A percentile compares a stretch with the other conserved stretches of the same genome.
Evolutionary conservation across 2,797 vertebrate genomes (phyloP).

Genomic region (Gymnocypris eckloni): DNA sequence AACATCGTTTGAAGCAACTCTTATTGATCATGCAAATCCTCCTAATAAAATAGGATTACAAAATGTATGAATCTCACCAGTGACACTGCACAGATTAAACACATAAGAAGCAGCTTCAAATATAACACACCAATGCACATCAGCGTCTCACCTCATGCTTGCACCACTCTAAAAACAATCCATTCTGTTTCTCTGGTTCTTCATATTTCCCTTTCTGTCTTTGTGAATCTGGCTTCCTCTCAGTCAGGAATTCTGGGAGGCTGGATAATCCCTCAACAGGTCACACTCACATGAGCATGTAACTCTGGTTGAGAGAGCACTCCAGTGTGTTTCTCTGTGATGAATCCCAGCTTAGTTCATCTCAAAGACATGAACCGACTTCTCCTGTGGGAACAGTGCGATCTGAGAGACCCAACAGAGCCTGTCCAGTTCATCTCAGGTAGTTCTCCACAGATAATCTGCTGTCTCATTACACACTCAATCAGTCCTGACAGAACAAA

Average conservation of each 20-base stretch:
- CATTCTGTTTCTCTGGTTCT: background rate
- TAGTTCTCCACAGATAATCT: constrained; percentile 1
- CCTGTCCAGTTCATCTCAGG: background rate
- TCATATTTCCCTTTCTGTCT: constrained; percentile 16
- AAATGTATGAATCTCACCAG: background rate
- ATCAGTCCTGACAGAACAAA: background rate
- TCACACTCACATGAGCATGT: constrained; percentile 36
- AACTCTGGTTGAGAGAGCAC: constrained; percentile 29
- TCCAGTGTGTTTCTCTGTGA: constrained; percentile 14
- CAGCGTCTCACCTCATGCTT: background rate
- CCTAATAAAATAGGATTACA: background rate
- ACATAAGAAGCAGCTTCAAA: constrained; percentile 19
- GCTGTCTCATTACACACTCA: background rate
- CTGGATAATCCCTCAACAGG: constrained; percentile 39
- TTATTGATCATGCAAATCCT: constrained; percentile 27
- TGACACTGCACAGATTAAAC: background rate
- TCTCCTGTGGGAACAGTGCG: background rate
- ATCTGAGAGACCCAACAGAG: constrained; percentile 1
- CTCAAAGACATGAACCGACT: background rate
- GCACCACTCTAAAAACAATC: background rate
- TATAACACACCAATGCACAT: background rate
- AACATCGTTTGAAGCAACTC: constrained; percentile 26
- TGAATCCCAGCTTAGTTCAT: constrained; percentile 16
- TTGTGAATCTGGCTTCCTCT: constrained; percentile 14
- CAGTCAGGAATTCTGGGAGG: constrained; percentile 24